phyloP scores from a whole-genome alignment of 2,888 invertebrate species.

The Crematogaster levior region DNA sequence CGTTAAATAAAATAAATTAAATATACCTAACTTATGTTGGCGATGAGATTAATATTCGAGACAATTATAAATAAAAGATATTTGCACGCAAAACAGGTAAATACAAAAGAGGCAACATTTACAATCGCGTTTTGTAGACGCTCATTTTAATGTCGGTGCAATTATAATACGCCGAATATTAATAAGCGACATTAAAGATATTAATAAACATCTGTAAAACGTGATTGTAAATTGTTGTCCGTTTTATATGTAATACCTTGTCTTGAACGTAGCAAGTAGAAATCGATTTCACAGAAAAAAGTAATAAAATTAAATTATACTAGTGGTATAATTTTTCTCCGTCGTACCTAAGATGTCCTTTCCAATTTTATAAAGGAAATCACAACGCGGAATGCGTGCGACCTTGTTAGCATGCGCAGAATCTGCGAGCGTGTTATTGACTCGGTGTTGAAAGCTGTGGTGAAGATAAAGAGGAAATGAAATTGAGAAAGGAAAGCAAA shows the following conservation, averaged over 20 bases:
- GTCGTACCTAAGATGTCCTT: not conserved
- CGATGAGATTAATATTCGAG: conserved; percentile 22
- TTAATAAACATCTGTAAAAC: conserved; percentile 5
- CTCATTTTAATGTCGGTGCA: conserved; percentile 18
- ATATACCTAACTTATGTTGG: not conserved
- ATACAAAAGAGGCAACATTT: conserved; percentile 24
- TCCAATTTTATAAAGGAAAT: conserved; percentile 21
- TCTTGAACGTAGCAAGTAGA: not conserved
- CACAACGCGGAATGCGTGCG: conserved; percentile 8
- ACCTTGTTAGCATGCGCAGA: conserved; percentile 43
- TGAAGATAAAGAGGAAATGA: conserved; percentile 13
- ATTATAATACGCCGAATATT: conserved; percentile 14
- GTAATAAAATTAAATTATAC: conserved; percentile 5
- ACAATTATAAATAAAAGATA: conserved; percentile 8
- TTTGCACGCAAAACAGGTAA: conserved; percentile 5
- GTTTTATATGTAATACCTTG: not conserved
- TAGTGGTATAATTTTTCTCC: not conserved
- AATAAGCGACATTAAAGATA: conserved; percentile 27
- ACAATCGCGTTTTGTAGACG: not conserved
- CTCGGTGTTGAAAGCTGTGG: conserved; percentile 19
- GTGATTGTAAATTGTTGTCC: conserved; percentile 1
- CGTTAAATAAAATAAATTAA: conserved; percentile 25
- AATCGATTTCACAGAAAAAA: not conserved
- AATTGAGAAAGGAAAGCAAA: not conserved
- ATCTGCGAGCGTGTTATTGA: conserved; percentile 44